Percentiles rank a stretch among this genome's conserved stretches.
phyloP scores from a whole-genome alignment of 2,113 vertebrate genomes.

The Laterallus jamaicensis region DNA sequence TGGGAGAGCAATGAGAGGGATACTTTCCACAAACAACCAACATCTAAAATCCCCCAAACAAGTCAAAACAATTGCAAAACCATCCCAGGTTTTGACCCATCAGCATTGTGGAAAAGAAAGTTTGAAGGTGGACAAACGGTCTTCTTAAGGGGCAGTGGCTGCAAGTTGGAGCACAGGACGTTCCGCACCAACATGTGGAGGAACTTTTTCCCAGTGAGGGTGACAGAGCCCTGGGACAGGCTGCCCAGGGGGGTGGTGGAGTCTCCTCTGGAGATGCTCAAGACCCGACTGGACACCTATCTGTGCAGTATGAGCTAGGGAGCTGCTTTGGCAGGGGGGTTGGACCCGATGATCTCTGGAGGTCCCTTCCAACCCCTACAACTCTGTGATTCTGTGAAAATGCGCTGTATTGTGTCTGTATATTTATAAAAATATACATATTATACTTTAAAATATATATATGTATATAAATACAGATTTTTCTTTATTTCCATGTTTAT shows the following conservation, averaged over 20 bases:
- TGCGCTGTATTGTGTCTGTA: accelerated
- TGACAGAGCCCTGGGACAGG: no score
- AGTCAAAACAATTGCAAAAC: background rate
- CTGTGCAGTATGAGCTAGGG: no score
- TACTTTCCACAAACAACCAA: background rate
- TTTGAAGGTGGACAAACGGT: background rate
- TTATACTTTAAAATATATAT: background rate
- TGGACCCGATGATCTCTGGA: no score
- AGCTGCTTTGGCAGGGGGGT: no score
- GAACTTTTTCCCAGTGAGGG: no score
- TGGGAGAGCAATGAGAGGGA: background rate
- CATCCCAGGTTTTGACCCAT: background rate
- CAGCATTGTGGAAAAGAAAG: background rate
- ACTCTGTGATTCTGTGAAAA: background rate
- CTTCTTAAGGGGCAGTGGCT: background rate
- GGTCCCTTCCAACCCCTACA: no score
- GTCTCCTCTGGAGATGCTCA: no score
- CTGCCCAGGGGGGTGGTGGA: no score
- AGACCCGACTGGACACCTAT: no score
- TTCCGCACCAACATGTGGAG: no score
- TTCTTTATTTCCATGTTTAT: background rate
- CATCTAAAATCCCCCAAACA: background rate
- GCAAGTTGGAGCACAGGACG: no score
- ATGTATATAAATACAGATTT: background rate
- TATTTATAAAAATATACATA: background rate